Conservation (phyloP, 2,113 vertebrate species). For the Origma solitaria region DNA sequence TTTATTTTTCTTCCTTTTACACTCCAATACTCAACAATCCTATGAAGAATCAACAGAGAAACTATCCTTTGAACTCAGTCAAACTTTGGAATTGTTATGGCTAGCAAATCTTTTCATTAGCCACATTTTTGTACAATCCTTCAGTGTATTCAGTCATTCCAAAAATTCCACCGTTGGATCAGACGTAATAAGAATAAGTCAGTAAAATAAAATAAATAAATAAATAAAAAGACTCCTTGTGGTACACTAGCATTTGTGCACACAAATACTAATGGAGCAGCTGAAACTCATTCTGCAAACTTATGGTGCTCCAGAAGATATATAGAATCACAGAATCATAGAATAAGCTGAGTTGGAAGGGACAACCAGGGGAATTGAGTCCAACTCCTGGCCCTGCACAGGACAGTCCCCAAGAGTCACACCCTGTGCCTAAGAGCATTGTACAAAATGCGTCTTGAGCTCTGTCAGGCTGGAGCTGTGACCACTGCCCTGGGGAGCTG, state of each 20-base stretch:
- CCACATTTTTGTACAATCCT: neutral
- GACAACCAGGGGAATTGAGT: neutral
- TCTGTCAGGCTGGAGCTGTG: neutral
- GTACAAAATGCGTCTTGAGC: neutral
- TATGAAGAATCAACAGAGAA: neutral
- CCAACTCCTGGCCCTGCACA: neutral
- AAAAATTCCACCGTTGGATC: neutral
- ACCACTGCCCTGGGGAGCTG: fast-evolving
- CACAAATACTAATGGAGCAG: neutral
- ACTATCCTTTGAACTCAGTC: neutral
- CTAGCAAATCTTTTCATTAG: neutral
- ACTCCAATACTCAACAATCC: neutral
- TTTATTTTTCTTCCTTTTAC: neutral
- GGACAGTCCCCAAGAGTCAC: no score
- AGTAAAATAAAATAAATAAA: neutral
- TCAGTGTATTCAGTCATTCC: neutral
- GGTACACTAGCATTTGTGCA: neutral
- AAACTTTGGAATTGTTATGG: neutral
- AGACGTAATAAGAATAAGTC: neutral
- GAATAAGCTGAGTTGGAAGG: neutral
- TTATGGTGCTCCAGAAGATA: neutral
- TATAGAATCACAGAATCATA: neutral
- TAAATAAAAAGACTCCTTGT: neutral
- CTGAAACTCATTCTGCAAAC: neutral
- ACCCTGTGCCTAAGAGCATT: neutral